Conservation (phyloP, 35 echinoderm and acorn worm genomes). For the Stichopus chloronotus region DNA sequence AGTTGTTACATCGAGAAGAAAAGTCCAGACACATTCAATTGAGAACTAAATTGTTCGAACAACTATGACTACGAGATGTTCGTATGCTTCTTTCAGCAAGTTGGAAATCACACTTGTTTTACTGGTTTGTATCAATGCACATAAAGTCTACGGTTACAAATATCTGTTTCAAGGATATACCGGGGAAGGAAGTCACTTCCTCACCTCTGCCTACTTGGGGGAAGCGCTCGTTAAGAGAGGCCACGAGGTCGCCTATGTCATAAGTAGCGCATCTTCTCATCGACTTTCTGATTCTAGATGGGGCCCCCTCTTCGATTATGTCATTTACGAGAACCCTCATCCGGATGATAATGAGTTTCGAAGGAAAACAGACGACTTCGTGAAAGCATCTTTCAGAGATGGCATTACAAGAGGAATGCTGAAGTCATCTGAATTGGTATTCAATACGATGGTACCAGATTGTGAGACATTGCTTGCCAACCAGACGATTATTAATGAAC, state of each 20-base stretch:
- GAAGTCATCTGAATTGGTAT: background rate
- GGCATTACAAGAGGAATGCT: slow-evolving; percentile 2
- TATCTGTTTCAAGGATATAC: slow-evolving; percentile 10
- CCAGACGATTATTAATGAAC: background rate
- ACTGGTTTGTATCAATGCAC: too few relatives aligned
- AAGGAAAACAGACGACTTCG: background rate
- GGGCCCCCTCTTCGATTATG: background rate
- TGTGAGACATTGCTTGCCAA: background rate
- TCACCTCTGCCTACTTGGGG: background rate
- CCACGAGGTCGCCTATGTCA: slow-evolving; percentile 1
- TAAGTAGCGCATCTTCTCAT: slow-evolving; percentile 2
- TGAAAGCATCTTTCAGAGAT: slow-evolving; percentile 7
- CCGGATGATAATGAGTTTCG: slow-evolving; percentile 18
- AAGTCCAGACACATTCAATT: too few relatives aligned
- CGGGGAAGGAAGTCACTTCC: slow-evolving; percentile 42
- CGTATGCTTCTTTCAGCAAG: too few relatives aligned
- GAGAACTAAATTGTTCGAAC: too few relatives aligned
- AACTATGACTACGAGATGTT: too few relatives aligned
- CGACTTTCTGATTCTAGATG: background rate
- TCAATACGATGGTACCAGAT: slow-evolving; percentile 5
- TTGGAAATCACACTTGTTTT: too few relatives aligned
- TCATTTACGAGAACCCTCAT: slow-evolving; percentile 14
- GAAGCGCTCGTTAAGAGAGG: slow-evolving; percentile 20
- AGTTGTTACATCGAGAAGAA: too few relatives aligned
- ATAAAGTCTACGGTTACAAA: background rate